phyloP scores from a whole-genome alignment of 2,113 vertebrate genomes.

The Podarcis muralis region DNA sequence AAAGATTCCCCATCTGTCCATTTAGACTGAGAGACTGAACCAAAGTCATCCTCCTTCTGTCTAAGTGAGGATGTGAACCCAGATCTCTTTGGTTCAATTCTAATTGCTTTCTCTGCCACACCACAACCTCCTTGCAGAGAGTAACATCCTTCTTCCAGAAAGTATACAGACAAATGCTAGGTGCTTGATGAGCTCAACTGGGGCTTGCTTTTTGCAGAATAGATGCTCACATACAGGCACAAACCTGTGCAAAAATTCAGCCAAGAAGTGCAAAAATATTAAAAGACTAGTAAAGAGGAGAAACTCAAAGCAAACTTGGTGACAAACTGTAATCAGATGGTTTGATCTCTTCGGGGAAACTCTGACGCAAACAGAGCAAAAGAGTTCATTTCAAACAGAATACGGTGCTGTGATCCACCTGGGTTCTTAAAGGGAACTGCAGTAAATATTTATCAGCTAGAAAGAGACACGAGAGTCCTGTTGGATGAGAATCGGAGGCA shows the following conservation, averaged over 20 bases:
- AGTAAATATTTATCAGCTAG: constrained; percentile 30
- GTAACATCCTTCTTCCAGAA: background rate
- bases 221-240: background rate
- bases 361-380: background rate
- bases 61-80: background rate
- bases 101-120: background rate
- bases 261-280: background rate
- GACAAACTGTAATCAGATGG: constrained; percentile 16
- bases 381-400: constrained; percentile 21
- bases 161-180: too few relatives aligned
- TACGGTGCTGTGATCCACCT: background rate
- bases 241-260: background rate
- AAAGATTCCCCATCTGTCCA: too few relatives aligned
- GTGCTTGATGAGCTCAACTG: background rate
- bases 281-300: background rate
- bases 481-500: background rate
- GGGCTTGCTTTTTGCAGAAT: background rate
- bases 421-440: constrained; percentile 1
- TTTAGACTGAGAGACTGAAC: too few relatives aligned
- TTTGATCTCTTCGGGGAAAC: constrained; percentile 10
- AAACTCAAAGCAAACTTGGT: constrained; percentile 6
- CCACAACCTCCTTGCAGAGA: background rate
- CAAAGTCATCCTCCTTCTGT: too few relatives aligned
- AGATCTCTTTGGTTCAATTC: background rate
- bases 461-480: background rate